These are phyloP conservation scores for Sinhomidia bicolor DNA, from an alignment of 2,888 invertebrate species.

Conservation along the genomic window DNA sequence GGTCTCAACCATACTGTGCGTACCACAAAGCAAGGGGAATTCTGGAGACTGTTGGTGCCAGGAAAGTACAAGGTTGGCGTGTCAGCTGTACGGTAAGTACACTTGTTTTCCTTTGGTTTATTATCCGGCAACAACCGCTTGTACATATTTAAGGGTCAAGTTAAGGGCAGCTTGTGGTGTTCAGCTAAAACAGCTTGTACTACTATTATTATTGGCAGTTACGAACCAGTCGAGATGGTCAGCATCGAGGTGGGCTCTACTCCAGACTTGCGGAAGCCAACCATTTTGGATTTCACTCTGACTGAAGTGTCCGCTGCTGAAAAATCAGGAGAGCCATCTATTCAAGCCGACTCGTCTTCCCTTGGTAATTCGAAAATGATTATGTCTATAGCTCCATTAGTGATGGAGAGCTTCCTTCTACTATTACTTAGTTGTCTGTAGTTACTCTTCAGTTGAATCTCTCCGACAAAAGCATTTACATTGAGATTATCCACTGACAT, in stretches of 20 bases:
- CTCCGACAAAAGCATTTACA: too few relatives aligned
- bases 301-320: conserved; percentile 7
- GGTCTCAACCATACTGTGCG: conserved; percentile 91
- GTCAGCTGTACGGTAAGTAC: conserved; percentile 87
- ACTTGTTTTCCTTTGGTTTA: too few relatives aligned
- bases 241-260: conserved; percentile 65
- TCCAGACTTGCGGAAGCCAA: conserved; percentile 41
- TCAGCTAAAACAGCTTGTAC: background rate
- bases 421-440: too few relatives aligned
- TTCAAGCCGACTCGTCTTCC: conserved; percentile 6
- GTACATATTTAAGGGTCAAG: too few relatives aligned
- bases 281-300: conserved; percentile 70
- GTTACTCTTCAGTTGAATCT: too few relatives aligned
- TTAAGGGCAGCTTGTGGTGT: too few relatives aligned
- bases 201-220: conserved; percentile 60
- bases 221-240: conserved; percentile 65
- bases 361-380: conserved; percentile 58
- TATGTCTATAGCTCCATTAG: conserved; percentile 1
- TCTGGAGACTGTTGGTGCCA: conserved; percentile 95
- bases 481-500: too few relatives aligned
- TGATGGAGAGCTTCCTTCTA: too few relatives aligned
- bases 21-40: conserved; percentile 92
- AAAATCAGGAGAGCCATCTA: background rate
- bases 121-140: too few relatives aligned
- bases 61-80: conserved; percentile 91